phyloP scores from a whole-genome alignment of 2,888 invertebrate genomes.

The Leucania comma region DNA sequence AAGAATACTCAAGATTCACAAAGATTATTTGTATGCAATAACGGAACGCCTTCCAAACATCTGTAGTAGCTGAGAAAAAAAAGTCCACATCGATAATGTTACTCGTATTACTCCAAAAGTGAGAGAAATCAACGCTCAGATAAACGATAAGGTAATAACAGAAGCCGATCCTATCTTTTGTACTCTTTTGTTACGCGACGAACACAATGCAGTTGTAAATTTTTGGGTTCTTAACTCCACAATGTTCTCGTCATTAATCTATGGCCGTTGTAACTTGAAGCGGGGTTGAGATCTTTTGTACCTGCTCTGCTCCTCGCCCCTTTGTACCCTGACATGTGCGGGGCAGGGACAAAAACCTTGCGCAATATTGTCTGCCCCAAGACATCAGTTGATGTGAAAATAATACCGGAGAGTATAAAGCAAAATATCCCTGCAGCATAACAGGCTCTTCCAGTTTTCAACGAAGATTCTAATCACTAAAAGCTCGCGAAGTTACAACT shows the following conservation, averaged over 20 bases:
- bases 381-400: slow-evolving; percentile 84
- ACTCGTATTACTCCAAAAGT: slow-evolving; percentile 87
- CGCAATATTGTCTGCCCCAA: slow-evolving; percentile 85
- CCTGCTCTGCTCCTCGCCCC: slow-evolving; percentile 84
- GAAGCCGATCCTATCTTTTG: slow-evolving; percentile 89
- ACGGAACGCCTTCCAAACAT: slow-evolving; percentile 88
- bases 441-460: slow-evolving; percentile 26
- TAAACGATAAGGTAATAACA: slow-evolving; percentile 89
- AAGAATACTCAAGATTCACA: slow-evolving; percentile 70
- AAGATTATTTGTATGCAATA: slow-evolving; percentile 81
- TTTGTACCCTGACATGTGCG: slow-evolving; percentile 89
- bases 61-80: slow-evolving; percentile 77
- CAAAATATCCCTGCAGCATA: slow-evolving; percentile 51
- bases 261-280: slow-evolving; percentile 88
- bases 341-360: slow-evolving; percentile 87
- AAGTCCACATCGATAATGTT: slow-evolving; percentile 80
- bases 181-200: slow-evolving; percentile 82
- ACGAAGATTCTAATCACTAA: slow-evolving; percentile 72
- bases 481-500: slow-evolving; percentile 70
- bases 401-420: slow-evolving; percentile 80
- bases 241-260: slow-evolving; percentile 89
- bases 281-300: slow-evolving; percentile 87
- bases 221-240: slow-evolving; percentile 90
- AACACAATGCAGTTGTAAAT: slow-evolving; percentile 90
- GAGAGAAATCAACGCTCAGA: slow-evolving; percentile 86